Conservation (phyloP, 2,113 vertebrate species). For the Lasiurus borealis region DNA sequence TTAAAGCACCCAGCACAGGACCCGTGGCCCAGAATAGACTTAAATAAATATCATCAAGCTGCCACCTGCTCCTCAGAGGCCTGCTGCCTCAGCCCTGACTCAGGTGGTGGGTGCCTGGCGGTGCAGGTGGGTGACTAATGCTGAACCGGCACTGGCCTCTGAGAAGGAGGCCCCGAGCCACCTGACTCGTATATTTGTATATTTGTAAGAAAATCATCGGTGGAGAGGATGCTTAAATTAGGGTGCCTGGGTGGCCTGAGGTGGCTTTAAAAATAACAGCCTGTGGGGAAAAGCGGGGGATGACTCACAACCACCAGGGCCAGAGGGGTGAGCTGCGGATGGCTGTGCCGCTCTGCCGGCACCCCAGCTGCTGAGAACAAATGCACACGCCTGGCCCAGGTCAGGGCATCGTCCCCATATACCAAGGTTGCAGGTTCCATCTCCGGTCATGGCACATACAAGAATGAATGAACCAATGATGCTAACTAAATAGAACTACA, state of each 20-base stretch:
- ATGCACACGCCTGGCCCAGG: neutral
- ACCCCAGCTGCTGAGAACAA: neutral
- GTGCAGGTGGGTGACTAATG: neutral
- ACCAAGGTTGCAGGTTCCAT: neutral
- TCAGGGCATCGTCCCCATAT: neutral
- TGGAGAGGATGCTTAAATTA: neutral
- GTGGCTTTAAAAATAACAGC: constrained; percentile 1
- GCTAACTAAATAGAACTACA: neutral
- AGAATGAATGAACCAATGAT: neutral
- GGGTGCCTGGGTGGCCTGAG: neutral
- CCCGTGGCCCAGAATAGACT: neutral
- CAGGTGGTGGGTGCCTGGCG: neutral
- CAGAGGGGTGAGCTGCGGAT: neutral
- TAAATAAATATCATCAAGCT: neutral
- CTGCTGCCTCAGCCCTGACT: neutral
- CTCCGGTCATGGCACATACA: neutral
- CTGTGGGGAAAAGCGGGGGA: neutral
- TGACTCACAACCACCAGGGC: neutral
- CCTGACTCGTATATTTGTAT: neutral
- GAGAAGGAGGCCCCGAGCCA: neutral
- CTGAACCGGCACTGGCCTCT: neutral
- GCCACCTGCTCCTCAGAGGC: neutral
- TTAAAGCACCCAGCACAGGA: neutral
- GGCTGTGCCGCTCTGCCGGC: neutral
- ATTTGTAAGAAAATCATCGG: neutral